Percentiles rank a stretch among this genome's conserved stretches.
Evolutionary conservation across 2,113 vertebrate species (phyloP).

Genomic region (Geococcyx californianus): DNA sequence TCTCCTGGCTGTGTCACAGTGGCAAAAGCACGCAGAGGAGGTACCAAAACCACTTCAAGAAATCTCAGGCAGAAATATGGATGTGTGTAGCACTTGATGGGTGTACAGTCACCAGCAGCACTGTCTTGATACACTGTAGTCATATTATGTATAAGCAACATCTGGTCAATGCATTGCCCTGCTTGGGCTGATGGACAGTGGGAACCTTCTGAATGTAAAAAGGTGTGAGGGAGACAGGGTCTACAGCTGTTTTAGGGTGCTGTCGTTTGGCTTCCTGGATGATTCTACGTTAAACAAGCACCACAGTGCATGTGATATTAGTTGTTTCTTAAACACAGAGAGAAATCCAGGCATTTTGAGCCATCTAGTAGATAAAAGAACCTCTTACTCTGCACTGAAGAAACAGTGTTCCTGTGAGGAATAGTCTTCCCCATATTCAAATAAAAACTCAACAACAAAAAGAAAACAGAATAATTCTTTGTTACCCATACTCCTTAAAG

Average conservation of each 20-base stretch:
- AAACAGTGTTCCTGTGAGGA: neutral
- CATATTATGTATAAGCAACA: neutral
- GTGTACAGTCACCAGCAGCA: neutral
- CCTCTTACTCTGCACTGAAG: neutral
- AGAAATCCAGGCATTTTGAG: neutral
- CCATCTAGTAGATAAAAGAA: neutral
- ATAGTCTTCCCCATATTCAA: neutral
- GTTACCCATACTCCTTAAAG: neutral
- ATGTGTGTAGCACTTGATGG: neutral
- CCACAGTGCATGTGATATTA: fast-evolving
- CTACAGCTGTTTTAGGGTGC: neutral
- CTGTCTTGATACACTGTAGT: neutral
- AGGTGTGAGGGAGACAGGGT: neutral
- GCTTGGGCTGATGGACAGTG: neutral
- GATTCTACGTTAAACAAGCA: neutral
- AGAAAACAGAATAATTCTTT: neutral
- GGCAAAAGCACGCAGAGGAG: neutral
- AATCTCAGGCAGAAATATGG: neutral
- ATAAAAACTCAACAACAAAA: neutral
- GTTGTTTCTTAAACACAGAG: neutral
- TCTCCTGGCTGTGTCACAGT: neutral
- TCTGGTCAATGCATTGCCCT: neutral
- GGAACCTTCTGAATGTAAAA: neutral
- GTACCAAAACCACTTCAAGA: neutral
- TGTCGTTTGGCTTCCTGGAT: neutral